Percentiles rank a stretch among this genome's conserved stretches.
phyloP scores from a whole-genome alignment of 2,888 invertebrate genomes.

The Lysandra bellargus region DNA sequence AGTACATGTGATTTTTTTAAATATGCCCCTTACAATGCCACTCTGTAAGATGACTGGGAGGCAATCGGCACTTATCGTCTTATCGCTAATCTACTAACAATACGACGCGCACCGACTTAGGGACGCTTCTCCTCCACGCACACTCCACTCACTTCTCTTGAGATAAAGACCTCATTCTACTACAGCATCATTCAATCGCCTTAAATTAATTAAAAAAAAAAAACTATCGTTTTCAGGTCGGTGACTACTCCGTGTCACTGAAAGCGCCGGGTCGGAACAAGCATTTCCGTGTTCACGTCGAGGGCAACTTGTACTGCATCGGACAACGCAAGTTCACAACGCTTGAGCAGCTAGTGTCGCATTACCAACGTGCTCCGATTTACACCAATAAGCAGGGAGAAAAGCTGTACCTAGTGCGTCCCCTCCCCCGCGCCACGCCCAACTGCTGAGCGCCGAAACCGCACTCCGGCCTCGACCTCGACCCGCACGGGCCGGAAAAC shows the following conservation, averaged over 20 bases:
- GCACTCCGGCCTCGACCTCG: not conserved
- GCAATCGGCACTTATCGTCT: too few relatives aligned
- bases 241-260: conserved; percentile 98
- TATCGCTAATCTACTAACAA: too few relatives aligned
- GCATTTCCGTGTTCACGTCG: conserved; percentile 98
- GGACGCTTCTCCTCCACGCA: too few relatives aligned
- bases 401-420: conserved; percentile 97
- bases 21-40: too few relatives aligned
- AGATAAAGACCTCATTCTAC: too few relatives aligned
- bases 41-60: too few relatives aligned
- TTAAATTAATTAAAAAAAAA: not conserved
- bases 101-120: too few relatives aligned
- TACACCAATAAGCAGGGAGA: conserved; percentile 99
- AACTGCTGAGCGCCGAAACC: conserved; percentile 52
- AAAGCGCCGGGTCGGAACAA: conserved; percentile 99
- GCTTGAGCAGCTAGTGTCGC: conserved; percentile 97
- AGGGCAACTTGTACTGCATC: conserved; percentile 95
- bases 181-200: not conserved
- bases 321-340: conserved; percentile 98
- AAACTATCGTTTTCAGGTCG: conserved; percentile 83
- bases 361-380: conserved; percentile 99
- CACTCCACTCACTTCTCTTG: too few relatives aligned
- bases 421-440: conserved; percentile 84
- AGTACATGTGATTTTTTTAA: too few relatives aligned
- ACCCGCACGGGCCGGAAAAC: not conserved